A percentile compares a stretch with the other conserved stretches of the same genome.
phyloP scores from a whole-genome alignment of 2,797 vertebrate species.

The Vespertilio murinus region DNA sequence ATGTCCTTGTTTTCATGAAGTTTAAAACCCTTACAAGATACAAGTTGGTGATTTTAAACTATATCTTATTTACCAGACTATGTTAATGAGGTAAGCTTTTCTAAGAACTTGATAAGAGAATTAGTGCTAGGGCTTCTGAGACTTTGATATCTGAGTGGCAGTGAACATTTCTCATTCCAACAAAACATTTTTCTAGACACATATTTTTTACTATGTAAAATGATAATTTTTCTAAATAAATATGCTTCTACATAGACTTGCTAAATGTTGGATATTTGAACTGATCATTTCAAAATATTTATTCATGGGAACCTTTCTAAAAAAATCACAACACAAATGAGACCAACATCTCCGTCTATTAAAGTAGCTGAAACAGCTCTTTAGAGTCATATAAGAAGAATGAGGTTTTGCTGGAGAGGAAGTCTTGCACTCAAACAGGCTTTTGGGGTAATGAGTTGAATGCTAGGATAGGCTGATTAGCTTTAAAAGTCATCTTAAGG shows the following conservation, averaged over 20 bases:
- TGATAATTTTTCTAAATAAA: constrained; percentile 45
- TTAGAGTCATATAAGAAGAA: neutral
- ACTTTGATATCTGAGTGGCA: neutral
- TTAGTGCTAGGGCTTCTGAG: neutral
- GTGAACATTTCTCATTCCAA: neutral
- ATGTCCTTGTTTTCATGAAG: neutral
- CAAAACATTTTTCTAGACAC: neutral
- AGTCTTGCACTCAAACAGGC: neutral
- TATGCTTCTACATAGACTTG: constrained; percentile 27
- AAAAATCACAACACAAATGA: constrained; percentile 47
- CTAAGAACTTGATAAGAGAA: neutral
- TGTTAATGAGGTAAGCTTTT: neutral
- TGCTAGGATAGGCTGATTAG: neutral
- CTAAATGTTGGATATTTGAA: constrained; percentile 24
- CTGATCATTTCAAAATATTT: constrained; percentile 55
- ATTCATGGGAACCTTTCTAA: constrained; percentile 23
- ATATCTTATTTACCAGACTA: neutral
- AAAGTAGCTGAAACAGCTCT: constrained; percentile 1
- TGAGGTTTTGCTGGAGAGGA: neutral
- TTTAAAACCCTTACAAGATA: neutral
- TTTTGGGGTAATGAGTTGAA: constrained; percentile 17
- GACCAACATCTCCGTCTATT: neutral
- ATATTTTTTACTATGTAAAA: neutral
- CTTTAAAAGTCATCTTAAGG: neutral
- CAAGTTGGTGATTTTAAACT: neutral